Percentiles rank a stretch among this genome's conserved stretches.
These are phyloP conservation scores for Trogon surrucura DNA, from an alignment of 2,113 vertebrate genomes.

Conservation along the genomic window DNA sequence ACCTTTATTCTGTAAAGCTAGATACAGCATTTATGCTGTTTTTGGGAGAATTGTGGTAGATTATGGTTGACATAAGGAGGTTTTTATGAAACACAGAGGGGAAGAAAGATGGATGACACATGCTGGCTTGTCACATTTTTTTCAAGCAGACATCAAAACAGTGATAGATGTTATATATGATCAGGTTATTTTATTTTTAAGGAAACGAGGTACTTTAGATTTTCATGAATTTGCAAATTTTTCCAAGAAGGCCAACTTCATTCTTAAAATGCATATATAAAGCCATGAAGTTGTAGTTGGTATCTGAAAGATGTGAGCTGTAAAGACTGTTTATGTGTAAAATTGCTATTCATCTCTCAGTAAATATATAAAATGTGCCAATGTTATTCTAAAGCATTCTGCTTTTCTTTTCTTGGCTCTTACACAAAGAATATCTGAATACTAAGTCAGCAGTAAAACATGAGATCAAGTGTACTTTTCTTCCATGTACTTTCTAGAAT, in stretches of 20 bases:
- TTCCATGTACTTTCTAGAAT: background rate
- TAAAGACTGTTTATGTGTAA: background rate
- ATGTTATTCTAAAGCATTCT: background rate
- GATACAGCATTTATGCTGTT: background rate
- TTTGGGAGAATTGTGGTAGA: background rate
- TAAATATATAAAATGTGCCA: background rate
- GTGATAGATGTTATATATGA: background rate
- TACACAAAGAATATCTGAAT: background rate
- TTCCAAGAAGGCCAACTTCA: background rate
- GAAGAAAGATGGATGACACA: background rate
- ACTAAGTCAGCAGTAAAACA: background rate
- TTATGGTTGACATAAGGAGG: background rate
- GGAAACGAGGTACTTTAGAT: background rate
- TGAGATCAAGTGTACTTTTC: background rate
- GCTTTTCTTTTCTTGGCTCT: background rate
- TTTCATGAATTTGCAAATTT: background rate
- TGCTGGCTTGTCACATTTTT: background rate
- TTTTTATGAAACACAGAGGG: background rate
- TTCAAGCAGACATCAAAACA: background rate
- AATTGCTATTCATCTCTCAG: background rate
- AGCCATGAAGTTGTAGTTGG: background rate
- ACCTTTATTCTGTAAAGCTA: background rate
- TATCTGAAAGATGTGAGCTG: background rate
- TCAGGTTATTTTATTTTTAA: background rate
- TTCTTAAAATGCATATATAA: background rate